Conservation (phyloP, 1,140 invertebrate species). For the Matsumurasca onukii region DNA sequence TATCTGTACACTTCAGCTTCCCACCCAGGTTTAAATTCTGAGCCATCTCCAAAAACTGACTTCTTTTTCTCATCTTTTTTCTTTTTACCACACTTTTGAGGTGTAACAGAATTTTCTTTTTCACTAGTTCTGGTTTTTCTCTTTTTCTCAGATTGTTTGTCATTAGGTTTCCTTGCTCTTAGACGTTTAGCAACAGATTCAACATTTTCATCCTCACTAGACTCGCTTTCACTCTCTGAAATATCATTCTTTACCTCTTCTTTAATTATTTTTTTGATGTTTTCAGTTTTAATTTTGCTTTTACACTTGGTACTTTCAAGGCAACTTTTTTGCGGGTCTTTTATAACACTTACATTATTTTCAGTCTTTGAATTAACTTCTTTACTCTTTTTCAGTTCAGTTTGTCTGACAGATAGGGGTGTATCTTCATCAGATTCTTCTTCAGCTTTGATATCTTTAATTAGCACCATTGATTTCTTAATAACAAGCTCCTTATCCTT, state of each 20-base stretch:
- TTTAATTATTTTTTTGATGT: not conserved
- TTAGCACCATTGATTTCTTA: too few relatives aligned
- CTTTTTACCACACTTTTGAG: slow-evolving; percentile 24
- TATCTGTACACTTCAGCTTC: slow-evolving; percentile 78
- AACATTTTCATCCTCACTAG: slow-evolving; percentile 27
- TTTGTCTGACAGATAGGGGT: slow-evolving; percentile 18
- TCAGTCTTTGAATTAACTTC: slow-evolving; percentile 14
- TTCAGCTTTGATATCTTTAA: slow-evolving; percentile 9
- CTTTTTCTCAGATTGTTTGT: slow-evolving; percentile 18
- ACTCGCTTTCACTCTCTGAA: slow-evolving; percentile 24
- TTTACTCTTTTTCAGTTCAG: slow-evolving; percentile 32
- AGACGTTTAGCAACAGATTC: slow-evolving; percentile 19
- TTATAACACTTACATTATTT: not conserved
- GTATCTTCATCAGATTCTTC: slow-evolving; percentile 31
- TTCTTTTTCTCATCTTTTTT: slow-evolving; percentile 37
- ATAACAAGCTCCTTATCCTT: not conserved
- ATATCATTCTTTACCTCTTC: slow-evolving; percentile 28
- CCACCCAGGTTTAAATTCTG: slow-evolving; percentile 66
- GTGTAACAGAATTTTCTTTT: slow-evolving; percentile 9
- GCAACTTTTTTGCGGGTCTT: slow-evolving; percentile 7
- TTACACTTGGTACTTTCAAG: not conserved
- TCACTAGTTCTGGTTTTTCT: slow-evolving; percentile 21
- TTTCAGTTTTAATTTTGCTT: slow-evolving; percentile 12
- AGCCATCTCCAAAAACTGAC: slow-evolving; percentile 34
- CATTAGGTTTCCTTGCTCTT: slow-evolving; percentile 30